phyloP scores from a whole-genome alignment of 2,797 vertebrate species.

The Microchirus variegatus region DNA sequence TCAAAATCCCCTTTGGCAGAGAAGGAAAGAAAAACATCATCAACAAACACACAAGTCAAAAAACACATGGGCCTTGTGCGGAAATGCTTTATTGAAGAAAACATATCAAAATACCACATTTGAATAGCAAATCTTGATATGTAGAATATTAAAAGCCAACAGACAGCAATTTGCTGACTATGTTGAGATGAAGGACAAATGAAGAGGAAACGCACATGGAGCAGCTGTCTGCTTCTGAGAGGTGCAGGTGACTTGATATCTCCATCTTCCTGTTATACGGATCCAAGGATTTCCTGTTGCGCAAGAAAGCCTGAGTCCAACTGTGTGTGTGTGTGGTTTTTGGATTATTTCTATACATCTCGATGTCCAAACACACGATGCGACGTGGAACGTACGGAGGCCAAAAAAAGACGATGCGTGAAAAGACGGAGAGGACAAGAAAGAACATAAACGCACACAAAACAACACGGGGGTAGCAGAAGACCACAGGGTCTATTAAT shows the following conservation, averaged over 20 bases:
- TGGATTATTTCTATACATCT: constrained; percentile 26
- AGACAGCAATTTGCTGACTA: too few species aligned
- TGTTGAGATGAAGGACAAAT: neutral
- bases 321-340: constrained; percentile 6
- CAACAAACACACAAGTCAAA: constrained; percentile 6
- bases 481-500: constrained; percentile 7
- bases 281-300: constrained; percentile 35
- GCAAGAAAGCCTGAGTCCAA: constrained; percentile 39
- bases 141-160: too few species aligned
- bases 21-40: constrained; percentile 23
- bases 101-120: constrained; percentile 14
- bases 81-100: constrained; percentile 26
- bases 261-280: constrained; percentile 18
- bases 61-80: neutral
- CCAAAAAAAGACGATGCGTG: constrained; percentile 3
- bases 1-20: constrained; percentile 9
- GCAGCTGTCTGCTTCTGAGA: constrained; percentile 34
- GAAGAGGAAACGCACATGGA: neutral
- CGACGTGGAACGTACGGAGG: constrained; percentile 12
- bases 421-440: constrained; percentile 17
- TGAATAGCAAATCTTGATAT: constrained; percentile 8
- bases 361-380: constrained; percentile 46
- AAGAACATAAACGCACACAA: neutral
- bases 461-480: neutral
- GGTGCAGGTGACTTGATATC: constrained; percentile 36